Base-by-base conservation (phyloP, 2,113 vertebrate genomes). In the Mola mola region DNA sequence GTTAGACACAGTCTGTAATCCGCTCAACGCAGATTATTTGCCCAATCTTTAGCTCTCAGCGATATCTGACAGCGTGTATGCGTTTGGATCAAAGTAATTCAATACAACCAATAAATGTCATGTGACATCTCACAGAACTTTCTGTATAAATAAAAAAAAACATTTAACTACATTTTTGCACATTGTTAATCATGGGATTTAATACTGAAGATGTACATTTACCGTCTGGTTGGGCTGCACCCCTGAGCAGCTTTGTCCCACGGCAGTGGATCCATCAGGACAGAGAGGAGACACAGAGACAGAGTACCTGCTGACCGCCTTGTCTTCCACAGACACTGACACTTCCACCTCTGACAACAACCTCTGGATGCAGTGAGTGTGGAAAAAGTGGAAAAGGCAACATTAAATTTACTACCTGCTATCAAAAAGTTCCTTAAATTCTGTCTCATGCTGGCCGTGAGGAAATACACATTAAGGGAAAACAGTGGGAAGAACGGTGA, bases 331-430 rank as follows among this genome's bases (percentile, higher is more conserved):
- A 11, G 76, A 83, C 51, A 92, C 87, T 40, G 95, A 93, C 78
- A 99, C 89, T 84, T 93, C 91, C 61, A 98, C 95, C 88, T 98
- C 96, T 21, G 96, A 96, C 70, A 98, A 82, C 28, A 98, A 88
- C 82, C 93, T 96, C 97, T 94, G 72, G 20, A 77, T 9, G 60
- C 15, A 79, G 31, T 26, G 9, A 50, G 10, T 5, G 37, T 2
- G 28, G 8, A 61, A 26, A 58, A 13, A 48, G 22, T 61, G 15
- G 8, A 63, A 48, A 33, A 33, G 22, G 31, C 1, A 42, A 42
- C 16, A n/a, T 53, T 16, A 34, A 24, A 4, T 50, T 61, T 36
- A 34, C 11, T 8, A 2, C 15, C 33, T 36, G 5, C 3, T 10
- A 36, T 36, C 15, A 13, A 36, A 11, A 36, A n/a, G 1, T 10